A percentile compares a stretch with the other conserved stretches of the same genome.
Evolutionary conservation across 2,888 invertebrate species (phyloP).

Genomic region (Axea sp.): DNA sequence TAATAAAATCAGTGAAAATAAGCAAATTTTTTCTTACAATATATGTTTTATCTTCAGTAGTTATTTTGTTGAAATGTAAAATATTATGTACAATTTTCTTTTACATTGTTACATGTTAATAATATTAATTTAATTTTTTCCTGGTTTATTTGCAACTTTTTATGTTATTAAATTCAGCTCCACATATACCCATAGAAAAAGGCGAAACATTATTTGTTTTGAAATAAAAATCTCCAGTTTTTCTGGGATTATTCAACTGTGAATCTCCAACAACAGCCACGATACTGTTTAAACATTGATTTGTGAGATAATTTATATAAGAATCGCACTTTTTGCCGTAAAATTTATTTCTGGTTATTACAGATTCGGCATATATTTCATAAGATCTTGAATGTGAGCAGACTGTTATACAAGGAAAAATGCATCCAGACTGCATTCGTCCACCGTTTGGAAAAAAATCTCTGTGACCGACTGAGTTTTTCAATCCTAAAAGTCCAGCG

Average conservation of each 20-base stretch:
- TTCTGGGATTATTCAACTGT: neutral
- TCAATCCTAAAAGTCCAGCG: conserved; percentile 54
- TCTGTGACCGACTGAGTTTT: conserved; percentile 49
- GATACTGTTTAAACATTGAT: conserved; percentile 22
- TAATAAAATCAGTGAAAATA: no score
- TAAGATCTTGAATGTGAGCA: conserved; percentile 66
- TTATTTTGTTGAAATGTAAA: no score
- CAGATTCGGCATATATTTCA: conserved; percentile 60
- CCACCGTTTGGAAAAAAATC: conserved; percentile 67
- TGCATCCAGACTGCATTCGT: conserved; percentile 61
- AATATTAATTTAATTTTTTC: no score
- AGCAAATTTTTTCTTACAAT: no score
- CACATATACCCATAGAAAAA: conserved; percentile 39
- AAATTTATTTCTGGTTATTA: conserved; percentile 51
- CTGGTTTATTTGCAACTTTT: neutral
- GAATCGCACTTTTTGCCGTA: conserved; percentile 58
- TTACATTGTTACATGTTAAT: no score
- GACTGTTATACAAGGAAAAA: neutral
- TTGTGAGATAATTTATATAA: conserved; percentile 23
- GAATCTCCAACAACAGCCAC: conserved; percentile 30
- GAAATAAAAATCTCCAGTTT: conserved; percentile 38
- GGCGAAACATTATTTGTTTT: conserved; percentile 20
- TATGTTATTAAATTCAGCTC: neutral
- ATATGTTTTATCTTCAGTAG: no score
- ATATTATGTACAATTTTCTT: no score